Evolutionary conservation across 2,888 invertebrate genomes (phyloP).

Genomic region (Leucania comma): DNA sequence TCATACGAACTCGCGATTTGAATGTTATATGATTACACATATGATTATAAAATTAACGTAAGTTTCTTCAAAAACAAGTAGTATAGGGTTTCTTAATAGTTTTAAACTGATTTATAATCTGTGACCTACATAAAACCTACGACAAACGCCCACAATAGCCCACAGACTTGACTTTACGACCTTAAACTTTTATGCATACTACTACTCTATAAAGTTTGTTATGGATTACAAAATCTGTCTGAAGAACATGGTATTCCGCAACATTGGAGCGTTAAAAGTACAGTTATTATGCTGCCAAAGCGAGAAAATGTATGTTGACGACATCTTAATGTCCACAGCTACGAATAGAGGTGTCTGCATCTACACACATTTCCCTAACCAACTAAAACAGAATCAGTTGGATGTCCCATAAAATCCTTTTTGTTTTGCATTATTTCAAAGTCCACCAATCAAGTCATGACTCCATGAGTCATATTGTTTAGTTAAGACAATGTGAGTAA

Average conservation of each 20-base stretch:
- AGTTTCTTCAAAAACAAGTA: constrained; percentile 28
- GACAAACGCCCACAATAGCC: constrained; percentile 60
- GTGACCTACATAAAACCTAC: constrained; percentile 71
- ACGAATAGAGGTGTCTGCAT: not conserved
- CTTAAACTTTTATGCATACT: constrained; percentile 65
- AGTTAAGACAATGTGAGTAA: constrained; percentile 34
- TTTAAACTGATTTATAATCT: constrained; percentile 64
- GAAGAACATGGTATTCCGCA: constrained; percentile 15
- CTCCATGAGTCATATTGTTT: constrained; percentile 54
- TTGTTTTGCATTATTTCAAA: constrained; percentile 19
- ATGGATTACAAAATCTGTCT: constrained; percentile 31
- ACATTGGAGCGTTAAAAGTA: constrained; percentile 25
- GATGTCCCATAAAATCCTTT: not conserved
- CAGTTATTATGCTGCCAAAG: constrained; percentile 26
- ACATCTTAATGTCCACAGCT: constrained; percentile 24
- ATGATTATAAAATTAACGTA: constrained; percentile 14
- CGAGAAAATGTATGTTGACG: constrained; percentile 21
- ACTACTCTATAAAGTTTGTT: constrained; percentile 48
- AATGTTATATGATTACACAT: constrained; percentile 9
- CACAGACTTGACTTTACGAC: constrained; percentile 65
- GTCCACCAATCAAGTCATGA: constrained; percentile 4
- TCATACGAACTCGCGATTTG: not conserved
- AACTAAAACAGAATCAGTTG: not conserved
- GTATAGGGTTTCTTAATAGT: constrained; percentile 46
- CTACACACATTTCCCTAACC: not conserved